Evolutionary conservation across 1,140 invertebrate species (phyloP).

Genomic region (Drosophila lowei): DNA sequence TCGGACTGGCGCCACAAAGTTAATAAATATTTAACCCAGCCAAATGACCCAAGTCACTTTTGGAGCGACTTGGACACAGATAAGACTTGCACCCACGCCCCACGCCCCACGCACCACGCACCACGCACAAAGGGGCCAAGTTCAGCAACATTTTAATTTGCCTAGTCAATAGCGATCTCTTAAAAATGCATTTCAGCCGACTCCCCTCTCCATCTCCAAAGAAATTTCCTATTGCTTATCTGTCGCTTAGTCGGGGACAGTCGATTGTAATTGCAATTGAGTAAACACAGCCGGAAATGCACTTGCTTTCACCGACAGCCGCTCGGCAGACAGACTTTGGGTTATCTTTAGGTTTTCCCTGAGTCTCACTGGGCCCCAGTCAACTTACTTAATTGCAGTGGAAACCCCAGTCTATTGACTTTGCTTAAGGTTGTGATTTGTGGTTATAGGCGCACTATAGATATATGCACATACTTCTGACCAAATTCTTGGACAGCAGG

Average conservation of each 20-base stretch:
- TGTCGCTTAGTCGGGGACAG: constrained; percentile 22
- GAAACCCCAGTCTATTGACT: constrained; percentile 15
- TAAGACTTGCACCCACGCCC: constrained; percentile 18
- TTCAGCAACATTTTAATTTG: constrained; percentile 71
- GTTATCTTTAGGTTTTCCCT: constrained; percentile 49
- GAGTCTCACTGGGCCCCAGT: neutral
- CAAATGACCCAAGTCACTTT: constrained; percentile 49
- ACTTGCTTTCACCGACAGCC: constrained; percentile 70
- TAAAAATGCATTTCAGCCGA: constrained; percentile 43
- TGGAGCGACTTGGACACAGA: constrained; percentile 7
- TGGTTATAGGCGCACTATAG: no score
- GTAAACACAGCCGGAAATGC: constrained; percentile 76
- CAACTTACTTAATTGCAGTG: constrained; percentile 3
- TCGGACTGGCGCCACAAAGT: constrained; percentile 54
- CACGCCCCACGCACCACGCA: constrained; percentile 15
- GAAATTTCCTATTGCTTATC: constrained; percentile 60
- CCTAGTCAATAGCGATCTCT: constrained; percentile 37
- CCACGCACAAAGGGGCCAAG: constrained; percentile 62
- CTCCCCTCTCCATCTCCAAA: neutral
- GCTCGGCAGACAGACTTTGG: constrained; percentile 20
- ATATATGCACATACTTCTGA: no score
- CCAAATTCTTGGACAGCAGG: no score
- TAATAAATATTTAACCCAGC: constrained; percentile 57
- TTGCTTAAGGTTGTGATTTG: neutral
- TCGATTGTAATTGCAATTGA: constrained; percentile 66